Conservation (phyloP, 2,797 vertebrate species). For the Tenualosa thibaudeaui region DNA sequence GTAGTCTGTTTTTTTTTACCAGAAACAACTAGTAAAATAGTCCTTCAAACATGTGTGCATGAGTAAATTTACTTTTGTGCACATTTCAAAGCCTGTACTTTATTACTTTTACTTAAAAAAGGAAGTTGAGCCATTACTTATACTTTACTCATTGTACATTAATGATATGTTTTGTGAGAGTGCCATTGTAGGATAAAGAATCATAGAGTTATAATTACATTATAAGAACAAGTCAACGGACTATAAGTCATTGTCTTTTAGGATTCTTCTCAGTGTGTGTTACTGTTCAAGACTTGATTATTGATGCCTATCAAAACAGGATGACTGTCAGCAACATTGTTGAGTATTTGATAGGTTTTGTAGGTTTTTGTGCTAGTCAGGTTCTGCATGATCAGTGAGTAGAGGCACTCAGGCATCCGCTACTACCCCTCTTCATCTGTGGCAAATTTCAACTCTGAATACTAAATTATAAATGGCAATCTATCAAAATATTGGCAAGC, state of each 20-base stretch:
- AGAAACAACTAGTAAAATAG: no score
- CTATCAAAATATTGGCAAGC: slow-evolving; percentile 22
- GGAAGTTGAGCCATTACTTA: no score
- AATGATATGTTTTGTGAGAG: neutral
- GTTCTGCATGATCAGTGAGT: neutral
- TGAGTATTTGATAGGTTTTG: neutral
- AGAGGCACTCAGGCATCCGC: neutral
- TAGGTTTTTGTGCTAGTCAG: neutral
- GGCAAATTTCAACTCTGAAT: neutral
- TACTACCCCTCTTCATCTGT: neutral
- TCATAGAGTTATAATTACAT: neutral
- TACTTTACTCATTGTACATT: no score
- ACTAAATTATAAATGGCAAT: slow-evolving; percentile 7
- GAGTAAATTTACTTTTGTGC: no score
- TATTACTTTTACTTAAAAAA: no score
- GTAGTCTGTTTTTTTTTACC: no score
- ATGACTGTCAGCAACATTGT: no score
- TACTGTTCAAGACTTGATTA: neutral
- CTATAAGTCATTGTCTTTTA: no score
- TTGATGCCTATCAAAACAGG: neutral
- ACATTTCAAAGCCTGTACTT: no score
- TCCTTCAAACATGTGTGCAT: no score
- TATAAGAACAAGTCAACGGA: no score
- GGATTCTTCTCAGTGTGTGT: no score
- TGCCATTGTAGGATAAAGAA: neutral